These are phyloP conservation scores for Drosophila ercepeae DNA, from an alignment of 1,140 invertebrate genomes.

Conservation along the genomic window DNA sequence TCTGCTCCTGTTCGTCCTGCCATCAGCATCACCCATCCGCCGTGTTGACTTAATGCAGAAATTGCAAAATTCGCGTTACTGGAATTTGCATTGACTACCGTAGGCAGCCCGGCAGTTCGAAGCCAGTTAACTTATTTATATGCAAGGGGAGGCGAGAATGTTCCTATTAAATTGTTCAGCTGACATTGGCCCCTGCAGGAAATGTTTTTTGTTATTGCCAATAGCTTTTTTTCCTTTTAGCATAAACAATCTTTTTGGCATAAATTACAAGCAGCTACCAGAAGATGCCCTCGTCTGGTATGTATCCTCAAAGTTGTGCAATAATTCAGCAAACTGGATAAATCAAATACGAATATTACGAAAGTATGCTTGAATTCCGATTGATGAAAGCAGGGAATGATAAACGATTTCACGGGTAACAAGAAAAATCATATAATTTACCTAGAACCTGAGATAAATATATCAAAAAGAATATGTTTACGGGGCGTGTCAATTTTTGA, in stretches of 20 bases:
- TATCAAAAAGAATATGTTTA: not conserved
- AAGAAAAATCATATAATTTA: conserved; percentile 3
- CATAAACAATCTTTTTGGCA: conserved; percentile 43
- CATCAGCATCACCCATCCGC: conserved; percentile 6
- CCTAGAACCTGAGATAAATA: not conserved
- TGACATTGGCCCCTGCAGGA: conserved; percentile 53
- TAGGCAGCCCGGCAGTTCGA: conserved; percentile 23
- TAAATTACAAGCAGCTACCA: conserved; percentile 48
- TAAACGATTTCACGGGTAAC: no score
- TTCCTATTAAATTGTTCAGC: conserved; percentile 62
- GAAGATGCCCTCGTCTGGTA: not conserved
- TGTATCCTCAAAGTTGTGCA: not conserved
- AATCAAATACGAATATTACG: conserved; percentile 3
- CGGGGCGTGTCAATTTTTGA: not conserved
- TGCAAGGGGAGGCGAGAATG: conserved; percentile 4
- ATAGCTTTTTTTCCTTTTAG: conserved; percentile 3
- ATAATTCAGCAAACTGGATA: conserved; percentile 10
- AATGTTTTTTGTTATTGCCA: conserved; percentile 14
- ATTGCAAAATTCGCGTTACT: conserved; percentile 66
- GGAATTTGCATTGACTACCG: conserved; percentile 32
- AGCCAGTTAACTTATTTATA: conserved; percentile 38
- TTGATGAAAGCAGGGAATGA: not conserved
- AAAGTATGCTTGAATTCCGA: conserved; percentile 1
- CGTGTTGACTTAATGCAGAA: conserved; percentile 71
- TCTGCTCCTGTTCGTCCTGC: not conserved